Conservation (phyloP, 2,888 invertebrate species). For the Hipparchia sbordonii region DNA sequence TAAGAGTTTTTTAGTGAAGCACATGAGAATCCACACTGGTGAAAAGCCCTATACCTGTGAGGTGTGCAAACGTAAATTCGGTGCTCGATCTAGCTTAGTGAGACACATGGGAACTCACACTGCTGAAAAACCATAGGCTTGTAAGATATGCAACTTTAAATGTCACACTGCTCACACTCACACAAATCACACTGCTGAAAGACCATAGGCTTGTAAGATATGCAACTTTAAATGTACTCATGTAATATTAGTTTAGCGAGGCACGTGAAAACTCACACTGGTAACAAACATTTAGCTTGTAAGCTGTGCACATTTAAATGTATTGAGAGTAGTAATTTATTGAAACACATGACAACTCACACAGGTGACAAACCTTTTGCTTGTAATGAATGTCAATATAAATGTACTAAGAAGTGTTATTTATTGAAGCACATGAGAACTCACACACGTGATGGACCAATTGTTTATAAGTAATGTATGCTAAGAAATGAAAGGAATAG, state of each 20-base stretch:
- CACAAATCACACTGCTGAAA: background rate
- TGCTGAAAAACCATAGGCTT: background rate
- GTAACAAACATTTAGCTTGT: too few species aligned
- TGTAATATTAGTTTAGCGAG: background rate
- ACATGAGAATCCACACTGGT: too few species aligned
- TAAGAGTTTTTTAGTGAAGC: too few species aligned
- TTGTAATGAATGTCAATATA: too few species aligned
- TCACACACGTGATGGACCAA: background rate
- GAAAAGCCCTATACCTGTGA: background rate
- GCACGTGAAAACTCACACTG: too few species aligned
- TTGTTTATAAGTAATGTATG: background rate
- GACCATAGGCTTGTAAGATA: background rate
- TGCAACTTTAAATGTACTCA: background rate
- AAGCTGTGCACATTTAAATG: too few species aligned
- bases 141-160: background rate
- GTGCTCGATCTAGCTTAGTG: background rate
- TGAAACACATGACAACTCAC: too few species aligned
- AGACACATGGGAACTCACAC: background rate
- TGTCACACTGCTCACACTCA: too few species aligned
- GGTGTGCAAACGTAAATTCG: background rate
- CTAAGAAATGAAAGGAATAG: background rate
- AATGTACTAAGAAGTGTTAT: too few species aligned
- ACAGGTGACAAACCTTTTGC: too few species aligned
- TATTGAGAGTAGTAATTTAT: too few species aligned
- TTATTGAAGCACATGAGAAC: background rate